Percentiles rank a stretch among this genome's conserved stretches.
Evolutionary conservation across 2,797 vertebrate genomes (phyloP).

Genomic region (Euthynnus affinis): DNA sequence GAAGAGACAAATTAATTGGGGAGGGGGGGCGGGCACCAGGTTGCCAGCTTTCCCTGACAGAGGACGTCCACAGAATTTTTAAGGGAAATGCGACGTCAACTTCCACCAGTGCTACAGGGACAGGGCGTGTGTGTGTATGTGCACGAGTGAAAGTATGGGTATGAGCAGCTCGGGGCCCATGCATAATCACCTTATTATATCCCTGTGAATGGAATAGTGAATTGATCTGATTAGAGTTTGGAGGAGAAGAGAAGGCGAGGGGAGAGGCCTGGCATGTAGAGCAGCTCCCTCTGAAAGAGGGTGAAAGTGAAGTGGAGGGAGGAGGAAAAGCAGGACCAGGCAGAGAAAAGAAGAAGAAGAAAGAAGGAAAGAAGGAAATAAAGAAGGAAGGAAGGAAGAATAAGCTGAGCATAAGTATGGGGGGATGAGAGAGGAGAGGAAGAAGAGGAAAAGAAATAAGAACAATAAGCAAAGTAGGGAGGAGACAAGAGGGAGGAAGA

Average conservation of each 20-base stretch:
- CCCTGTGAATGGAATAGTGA: slow-evolving; percentile 79
- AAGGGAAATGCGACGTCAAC: slow-evolving; percentile 82
- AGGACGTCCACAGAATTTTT: slow-evolving; percentile 83
- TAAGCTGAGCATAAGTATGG: background rate
- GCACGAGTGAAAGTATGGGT: slow-evolving; percentile 11
- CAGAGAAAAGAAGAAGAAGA: slow-evolving; percentile 12
- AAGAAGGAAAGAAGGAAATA: background rate
- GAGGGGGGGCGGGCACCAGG: slow-evolving; percentile 61
- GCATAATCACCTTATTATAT: slow-evolving; percentile 87
- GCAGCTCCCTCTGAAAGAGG: slow-evolving; percentile 44
- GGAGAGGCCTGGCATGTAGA: slow-evolving; percentile 61
- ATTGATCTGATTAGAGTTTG: slow-evolving; percentile 81
- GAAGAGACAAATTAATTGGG: slow-evolving; percentile 85
- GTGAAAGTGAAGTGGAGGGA: slow-evolving; percentile 19
- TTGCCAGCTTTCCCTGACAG: slow-evolving; percentile 73
- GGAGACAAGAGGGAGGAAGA: background rate
- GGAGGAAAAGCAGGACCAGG: slow-evolving; percentile 9
- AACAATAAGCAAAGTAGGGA: background rate
- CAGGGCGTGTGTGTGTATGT: slow-evolving; percentile 18
- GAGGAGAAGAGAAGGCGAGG: slow-evolving; percentile 58
- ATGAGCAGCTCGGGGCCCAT: slow-evolving; percentile 56
- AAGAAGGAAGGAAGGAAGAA: slow-evolving; percentile 1
- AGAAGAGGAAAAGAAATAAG: background rate
- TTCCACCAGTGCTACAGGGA: slow-evolving; percentile 76
- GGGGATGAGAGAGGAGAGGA: slow-evolving; percentile 1